Conservation (phyloP, 2,797 vertebrate genomes). For the Poeciliopsis paucimaculata region DNA sequence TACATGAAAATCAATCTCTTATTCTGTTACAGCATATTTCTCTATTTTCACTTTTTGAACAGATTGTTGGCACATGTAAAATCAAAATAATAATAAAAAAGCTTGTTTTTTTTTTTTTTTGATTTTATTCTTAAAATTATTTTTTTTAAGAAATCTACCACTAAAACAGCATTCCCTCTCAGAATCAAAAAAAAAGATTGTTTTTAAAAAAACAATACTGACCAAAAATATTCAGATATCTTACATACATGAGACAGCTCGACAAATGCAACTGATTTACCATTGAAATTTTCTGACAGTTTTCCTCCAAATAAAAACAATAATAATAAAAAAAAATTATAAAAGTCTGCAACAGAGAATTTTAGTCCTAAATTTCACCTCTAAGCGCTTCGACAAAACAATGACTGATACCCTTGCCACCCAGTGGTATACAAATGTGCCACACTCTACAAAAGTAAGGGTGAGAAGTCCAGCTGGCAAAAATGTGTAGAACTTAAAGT, state of each 20-base stretch:
- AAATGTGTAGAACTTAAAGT: slow-evolving; percentile 2
- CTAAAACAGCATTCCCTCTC: slow-evolving; percentile 89
- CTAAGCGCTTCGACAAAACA: slow-evolving; percentile 64
- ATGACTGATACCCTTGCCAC: slow-evolving; percentile 53
- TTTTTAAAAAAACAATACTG: slow-evolving; percentile 60
- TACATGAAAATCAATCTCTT: slow-evolving; percentile 89
- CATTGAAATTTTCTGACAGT: slow-evolving; percentile 85
- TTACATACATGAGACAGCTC: slow-evolving; percentile 86
- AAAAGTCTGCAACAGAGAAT: slow-evolving; percentile 52
- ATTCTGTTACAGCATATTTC: slow-evolving; percentile 82
- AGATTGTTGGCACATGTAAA: slow-evolving; percentile 90
- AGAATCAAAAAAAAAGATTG: slow-evolving; percentile 70
- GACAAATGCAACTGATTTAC: slow-evolving; percentile 91
- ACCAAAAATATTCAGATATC: slow-evolving; percentile 77
- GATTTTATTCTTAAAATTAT: slow-evolving; percentile 83
- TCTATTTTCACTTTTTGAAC: slow-evolving; percentile 86
- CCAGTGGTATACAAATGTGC: slow-evolving; percentile 74
- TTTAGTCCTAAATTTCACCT: slow-evolving; percentile 50
- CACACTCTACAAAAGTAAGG: slow-evolving; percentile 66
- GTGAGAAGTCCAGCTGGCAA: slow-evolving; percentile 16
- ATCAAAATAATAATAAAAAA: slow-evolving; percentile 78
- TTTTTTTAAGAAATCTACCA: slow-evolving; percentile 88
- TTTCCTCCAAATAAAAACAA: slow-evolving; percentile 69
- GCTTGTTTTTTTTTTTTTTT: slow-evolving; percentile 49
- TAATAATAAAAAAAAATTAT: slow-evolving; percentile 35